A percentile compares a stretch with the other conserved stretches of the same genome.
These are phyloP conservation scores for Hiodon tergisus DNA, from an alignment of 2,113 vertebrate species.

Conservation along the genomic window DNA sequence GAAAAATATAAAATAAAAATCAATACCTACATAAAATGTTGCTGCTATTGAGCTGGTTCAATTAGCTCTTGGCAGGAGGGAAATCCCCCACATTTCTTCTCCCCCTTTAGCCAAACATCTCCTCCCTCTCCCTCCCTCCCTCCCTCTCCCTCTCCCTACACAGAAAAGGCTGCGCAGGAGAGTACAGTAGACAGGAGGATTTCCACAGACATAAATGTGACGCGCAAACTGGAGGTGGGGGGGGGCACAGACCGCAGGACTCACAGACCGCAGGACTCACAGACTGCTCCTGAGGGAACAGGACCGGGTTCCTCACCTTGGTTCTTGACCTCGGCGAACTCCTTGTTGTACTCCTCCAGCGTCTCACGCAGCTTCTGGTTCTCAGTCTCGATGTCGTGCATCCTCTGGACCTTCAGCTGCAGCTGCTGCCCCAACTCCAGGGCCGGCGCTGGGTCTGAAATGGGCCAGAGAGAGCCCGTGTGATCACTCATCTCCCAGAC, in stretches of 20 bases:
- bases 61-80: constrained; percentile 65
- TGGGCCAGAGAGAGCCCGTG: constrained; percentile 32
- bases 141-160: neutral
- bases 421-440: constrained; percentile 95
- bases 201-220: neutral
- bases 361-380: constrained; percentile 97
- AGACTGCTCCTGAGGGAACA: too few relatives aligned
- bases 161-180: neutral
- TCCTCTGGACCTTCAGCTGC: constrained; percentile 93
- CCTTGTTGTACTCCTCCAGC: constrained; percentile 96
- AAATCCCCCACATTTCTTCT: constrained; percentile 59
- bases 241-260: too few relatives aligned
- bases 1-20: constrained; percentile 55
- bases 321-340: constrained; percentile 96
- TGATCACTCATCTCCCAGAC: constrained; percentile 38
- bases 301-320: constrained; percentile 71
- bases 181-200: neutral
- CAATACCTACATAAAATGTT: constrained; percentile 75
- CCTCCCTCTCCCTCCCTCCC: too few relatives aligned
- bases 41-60: constrained; percentile 71
- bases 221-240: neutral
- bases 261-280: too few relatives aligned
- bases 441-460: constrained; percentile 84
- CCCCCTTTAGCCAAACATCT: constrained; percentile 32
- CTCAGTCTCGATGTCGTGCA: constrained; percentile 97